Evolutionary conservation across 1,140 invertebrate genomes (phyloP).

Genomic region (Cyphomyrmex costatus): DNA sequence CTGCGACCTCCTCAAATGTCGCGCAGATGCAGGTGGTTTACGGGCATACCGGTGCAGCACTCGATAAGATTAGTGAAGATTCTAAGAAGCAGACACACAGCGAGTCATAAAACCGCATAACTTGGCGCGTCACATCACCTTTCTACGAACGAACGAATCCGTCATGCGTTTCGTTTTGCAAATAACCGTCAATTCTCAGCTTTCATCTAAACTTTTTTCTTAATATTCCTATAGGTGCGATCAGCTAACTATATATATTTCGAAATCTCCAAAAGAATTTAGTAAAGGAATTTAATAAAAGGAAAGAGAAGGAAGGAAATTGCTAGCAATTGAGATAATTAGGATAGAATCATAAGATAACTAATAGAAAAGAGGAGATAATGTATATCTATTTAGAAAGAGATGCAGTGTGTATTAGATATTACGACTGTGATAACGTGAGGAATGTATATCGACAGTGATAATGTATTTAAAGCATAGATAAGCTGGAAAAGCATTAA

Average conservation of each 20-base stretch:
- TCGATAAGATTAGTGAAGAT: slow-evolving; percentile 68
- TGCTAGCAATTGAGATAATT: no score
- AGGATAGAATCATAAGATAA: no score
- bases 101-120: slow-evolving; percentile 22
- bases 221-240: background rate
- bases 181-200: background rate
- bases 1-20: slow-evolving; percentile 56
- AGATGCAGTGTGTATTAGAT: no score
- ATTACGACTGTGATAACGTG: no score
- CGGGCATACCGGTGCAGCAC: background rate
- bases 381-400: no score
- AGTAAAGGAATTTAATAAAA: no score
- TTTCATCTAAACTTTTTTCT: background rate
- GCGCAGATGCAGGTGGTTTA: slow-evolving; percentile 66
- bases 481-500: no score
- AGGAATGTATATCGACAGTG: no score
- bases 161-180: slow-evolving; percentile 21
- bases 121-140: slow-evolving; percentile 10
- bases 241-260: background rate
- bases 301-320: no score
- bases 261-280: background rate
- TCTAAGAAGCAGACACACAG: slow-evolving; percentile 51
- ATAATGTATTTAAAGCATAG: no score
- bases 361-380: no score
- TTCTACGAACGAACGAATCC: background rate